Evolutionary conservation across 2,113 vertebrate species (phyloP).

Genomic region (Vidua chalybeata): DNA sequence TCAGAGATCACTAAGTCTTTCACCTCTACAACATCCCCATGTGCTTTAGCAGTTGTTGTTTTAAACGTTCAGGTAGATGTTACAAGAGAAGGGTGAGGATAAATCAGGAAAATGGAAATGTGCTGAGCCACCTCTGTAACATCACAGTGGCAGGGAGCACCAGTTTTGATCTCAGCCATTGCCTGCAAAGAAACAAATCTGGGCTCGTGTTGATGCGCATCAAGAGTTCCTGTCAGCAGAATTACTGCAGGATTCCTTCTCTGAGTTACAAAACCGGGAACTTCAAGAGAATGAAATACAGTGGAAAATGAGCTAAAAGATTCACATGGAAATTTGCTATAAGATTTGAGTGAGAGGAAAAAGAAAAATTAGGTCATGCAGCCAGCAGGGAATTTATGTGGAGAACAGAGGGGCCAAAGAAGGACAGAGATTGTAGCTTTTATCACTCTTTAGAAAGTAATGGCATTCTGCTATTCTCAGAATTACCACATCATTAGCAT

Average conservation of each 20-base stretch:
- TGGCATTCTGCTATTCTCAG: background rate
- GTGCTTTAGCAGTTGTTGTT: background rate
- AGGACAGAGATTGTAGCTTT: background rate
- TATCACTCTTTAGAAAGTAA: background rate
- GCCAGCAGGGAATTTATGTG: background rate
- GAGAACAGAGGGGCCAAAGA: background rate
- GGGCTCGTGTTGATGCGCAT: background rate
- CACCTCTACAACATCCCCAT: background rate
- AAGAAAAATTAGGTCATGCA: background rate
- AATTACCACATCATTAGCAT: background rate
- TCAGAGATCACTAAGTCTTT: background rate
- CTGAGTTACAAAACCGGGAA: background rate
- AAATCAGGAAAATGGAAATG: background rate
- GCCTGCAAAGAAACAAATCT: background rate
- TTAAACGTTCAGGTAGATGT: background rate
- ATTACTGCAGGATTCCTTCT: background rate
- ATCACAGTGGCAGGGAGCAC: rapidly evolving
- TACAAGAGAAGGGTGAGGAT: background rate
- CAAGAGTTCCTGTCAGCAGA: background rate
- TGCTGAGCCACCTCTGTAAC: background rate
- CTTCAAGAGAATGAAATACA: background rate
- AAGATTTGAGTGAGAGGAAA: background rate
- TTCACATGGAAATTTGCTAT: background rate
- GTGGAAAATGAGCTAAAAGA: background rate
- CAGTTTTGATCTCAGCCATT: background rate